A percentile compares a stretch with the other conserved stretches of the same genome.
phyloP scores from a whole-genome alignment of 2,888 invertebrate species.

The Caenorhabditis sinica region DNA sequence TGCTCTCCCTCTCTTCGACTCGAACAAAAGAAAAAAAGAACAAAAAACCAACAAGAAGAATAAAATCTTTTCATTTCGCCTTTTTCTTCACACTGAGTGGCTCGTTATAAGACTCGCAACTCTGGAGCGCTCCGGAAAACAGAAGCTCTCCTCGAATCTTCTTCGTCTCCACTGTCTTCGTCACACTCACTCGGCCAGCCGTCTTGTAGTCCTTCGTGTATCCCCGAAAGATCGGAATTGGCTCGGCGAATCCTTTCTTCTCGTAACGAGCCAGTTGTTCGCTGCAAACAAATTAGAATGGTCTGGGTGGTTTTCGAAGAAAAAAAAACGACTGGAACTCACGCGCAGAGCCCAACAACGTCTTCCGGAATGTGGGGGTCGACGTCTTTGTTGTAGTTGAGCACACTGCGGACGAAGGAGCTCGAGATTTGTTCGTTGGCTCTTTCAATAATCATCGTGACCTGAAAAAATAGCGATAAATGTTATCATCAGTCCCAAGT shows the following conservation, averaged over 20 bases:
- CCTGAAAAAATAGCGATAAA: too few relatives aligned
- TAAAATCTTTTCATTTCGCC: neutral
- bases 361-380: conserved; percentile 41
- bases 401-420: conserved; percentile 30
- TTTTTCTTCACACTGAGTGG: neutral
- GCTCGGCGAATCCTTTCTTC: conserved; percentile 16
- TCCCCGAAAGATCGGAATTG: conserved; percentile 12
- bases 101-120: too few relatives aligned
- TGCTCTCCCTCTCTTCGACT: too few relatives aligned
- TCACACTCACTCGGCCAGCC: conserved; percentile 6
- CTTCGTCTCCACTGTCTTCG: neutral
- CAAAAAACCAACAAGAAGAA: too few relatives aligned
- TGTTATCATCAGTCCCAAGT: too few relatives aligned
- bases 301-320: too few relatives aligned
- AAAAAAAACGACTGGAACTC: too few relatives aligned
- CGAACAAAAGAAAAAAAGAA: too few relatives aligned
- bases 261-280: conserved; percentile 12
- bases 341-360: conserved; percentile 7
- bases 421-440: conserved; percentile 6
- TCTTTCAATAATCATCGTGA: conserved; percentile 42
- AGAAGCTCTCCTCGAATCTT: neutral
- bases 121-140: neutral
- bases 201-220: conserved; percentile 20
- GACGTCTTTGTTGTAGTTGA: conserved; percentile 22
- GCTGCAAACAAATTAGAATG: neutral